These are phyloP conservation scores for Orycteropus afer DNA, from an alignment of 2,113 vertebrate species.

Conservation along the genomic window DNA sequence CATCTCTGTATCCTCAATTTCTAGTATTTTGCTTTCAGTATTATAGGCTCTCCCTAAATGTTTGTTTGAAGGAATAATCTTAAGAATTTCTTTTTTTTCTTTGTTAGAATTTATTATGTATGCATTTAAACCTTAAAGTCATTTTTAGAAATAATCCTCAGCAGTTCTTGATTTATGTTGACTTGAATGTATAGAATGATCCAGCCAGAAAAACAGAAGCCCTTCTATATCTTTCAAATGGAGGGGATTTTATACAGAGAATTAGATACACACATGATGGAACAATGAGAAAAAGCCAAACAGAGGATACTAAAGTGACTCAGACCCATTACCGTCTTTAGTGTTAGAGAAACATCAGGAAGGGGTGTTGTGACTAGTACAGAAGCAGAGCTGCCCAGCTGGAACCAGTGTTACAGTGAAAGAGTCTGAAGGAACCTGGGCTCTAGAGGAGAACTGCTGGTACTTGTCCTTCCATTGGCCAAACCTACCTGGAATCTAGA, in stretches of 20 bases:
- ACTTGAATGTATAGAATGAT: not conserved
- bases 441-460: not conserved
- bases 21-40: not conserved
- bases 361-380: not conserved
- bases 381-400: not conserved
- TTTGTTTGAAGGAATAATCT: not conserved
- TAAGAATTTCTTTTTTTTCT: slow-evolving; percentile 35
- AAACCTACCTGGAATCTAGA: not conserved
- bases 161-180: not conserved
- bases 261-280: not conserved
- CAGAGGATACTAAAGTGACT: not conserved
- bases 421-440: not conserved
- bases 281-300: not conserved
- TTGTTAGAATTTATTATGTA: slow-evolving; percentile 32
- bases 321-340: not conserved
- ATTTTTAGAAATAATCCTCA: slow-evolving; percentile 6
- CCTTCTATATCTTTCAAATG: not conserved
- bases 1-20: not conserved
- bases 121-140: not conserved
- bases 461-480: not conserved
- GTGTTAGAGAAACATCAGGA: not conserved
- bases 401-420: not conserved
- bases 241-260: not conserved
- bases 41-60: not conserved
- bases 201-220: not conserved